Evolutionary conservation across 64 coral and sea anemone genomes (phyloP).

Genomic region (Dendrophyllia cribrosa): DNA sequence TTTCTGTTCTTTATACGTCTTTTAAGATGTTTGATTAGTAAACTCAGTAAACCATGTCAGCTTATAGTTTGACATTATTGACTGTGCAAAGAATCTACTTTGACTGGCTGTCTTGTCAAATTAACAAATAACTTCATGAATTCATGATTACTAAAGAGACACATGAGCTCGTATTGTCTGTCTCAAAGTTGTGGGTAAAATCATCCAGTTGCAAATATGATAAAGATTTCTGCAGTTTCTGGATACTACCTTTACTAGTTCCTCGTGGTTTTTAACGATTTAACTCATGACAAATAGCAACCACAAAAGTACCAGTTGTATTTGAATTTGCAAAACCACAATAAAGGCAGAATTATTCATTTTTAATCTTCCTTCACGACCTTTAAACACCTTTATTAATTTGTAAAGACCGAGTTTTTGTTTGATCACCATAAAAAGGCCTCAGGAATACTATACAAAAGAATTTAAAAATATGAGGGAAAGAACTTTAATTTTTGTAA

Average conservation of each 20-base stretch:
- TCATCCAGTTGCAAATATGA: background rate
- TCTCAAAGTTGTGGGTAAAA: background rate
- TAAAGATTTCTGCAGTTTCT: background rate
- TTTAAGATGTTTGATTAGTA: background rate
- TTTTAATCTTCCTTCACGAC: background rate
- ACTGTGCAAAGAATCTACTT: background rate
- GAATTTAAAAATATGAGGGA: background rate
- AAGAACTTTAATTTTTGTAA: background rate
- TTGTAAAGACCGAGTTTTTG: background rate
- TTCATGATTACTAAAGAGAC: background rate
- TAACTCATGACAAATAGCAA: conserved; percentile 1
- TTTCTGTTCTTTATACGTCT: background rate
- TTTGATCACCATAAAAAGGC: background rate
- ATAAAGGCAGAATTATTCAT: background rate
- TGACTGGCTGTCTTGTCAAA: conserved; percentile 17
- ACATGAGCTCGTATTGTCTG: conserved; percentile 11
- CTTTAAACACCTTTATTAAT: background rate
- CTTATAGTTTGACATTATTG: background rate
- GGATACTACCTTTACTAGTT: background rate
- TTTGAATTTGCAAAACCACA: background rate
- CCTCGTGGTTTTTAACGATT: conserved; percentile 38
- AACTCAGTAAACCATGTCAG: background rate
- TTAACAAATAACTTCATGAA: conserved; percentile 9
- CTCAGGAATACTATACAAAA: background rate
- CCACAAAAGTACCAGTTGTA: background rate